Base-by-base conservation (phyloP, 1,140 invertebrate genomes). In the Megalonaias nervosa region DNA sequence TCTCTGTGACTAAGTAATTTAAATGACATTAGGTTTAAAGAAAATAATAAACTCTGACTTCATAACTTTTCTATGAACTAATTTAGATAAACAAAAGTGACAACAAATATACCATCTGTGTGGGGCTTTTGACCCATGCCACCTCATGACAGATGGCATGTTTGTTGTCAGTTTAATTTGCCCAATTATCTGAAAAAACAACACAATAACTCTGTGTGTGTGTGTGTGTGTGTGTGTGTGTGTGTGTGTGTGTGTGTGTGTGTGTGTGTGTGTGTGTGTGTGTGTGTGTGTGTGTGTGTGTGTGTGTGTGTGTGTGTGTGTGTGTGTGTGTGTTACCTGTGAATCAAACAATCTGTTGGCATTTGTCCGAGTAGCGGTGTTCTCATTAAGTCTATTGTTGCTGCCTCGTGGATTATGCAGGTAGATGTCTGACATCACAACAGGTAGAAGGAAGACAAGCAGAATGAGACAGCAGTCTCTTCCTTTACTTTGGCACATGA, bases 371-470 rank as follows among this genome's bases (percentile, higher is more conserved):
- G 78, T 82, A 16, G 89, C 89, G 21, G 87, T 84, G 21, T 86
- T 85, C 74, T 91, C 90, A 80, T 90, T 88, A 16, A 91, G 76
- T 71, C 90, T 81, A 78, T 91, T 89, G 79, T 91, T 91, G 58
- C 82, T 85, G 14, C 90, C 89, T 72, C 89, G 74, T 13, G 88
- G 88, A 61, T 82, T 84, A 67, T 91, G 90, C 21, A 90, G 62
- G 65, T 91, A 91, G 19, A 91, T 76, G 77, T 91, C 90, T 58
- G 66, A 64, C 23, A 31, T 14, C 55, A 65, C 71, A 62, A 21
- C 6, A 62, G 23, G 16, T 19, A 73, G 19, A 16, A 67, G 26
- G 31, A 23, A 67, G 11, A 67, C 31, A 9, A 48, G 38, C 38
- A 48, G 38, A 11, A 48, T 11, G 38, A 48, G 38, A 48, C 0